These are phyloP conservation scores for Thamnophis elegans DNA, from an alignment of 2,797 vertebrate species.

Conservation along the genomic window DNA sequence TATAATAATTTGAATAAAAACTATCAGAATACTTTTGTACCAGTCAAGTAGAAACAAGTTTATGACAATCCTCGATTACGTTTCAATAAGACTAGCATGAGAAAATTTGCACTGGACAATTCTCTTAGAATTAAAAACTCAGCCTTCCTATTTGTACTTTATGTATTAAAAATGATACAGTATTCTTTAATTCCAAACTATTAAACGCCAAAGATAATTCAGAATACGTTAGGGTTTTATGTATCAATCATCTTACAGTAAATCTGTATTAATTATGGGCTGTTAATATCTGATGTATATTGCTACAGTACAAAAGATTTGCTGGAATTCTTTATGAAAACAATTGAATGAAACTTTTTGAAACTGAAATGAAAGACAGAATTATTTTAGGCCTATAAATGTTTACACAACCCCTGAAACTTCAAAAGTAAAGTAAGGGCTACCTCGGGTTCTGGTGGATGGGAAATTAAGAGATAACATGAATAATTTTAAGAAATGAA, in stretches of 20 bases:
- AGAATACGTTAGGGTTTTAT: background rate
- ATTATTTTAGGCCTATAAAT: constrained; percentile 12
- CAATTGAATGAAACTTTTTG: background rate
- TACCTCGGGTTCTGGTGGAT: constrained; percentile 1
- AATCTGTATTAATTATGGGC: background rate
- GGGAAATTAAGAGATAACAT: background rate
- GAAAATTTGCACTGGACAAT: background rate
- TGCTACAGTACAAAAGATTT: background rate
- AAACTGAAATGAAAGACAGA: background rate
- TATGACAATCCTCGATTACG: background rate
- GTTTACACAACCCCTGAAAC: background rate
- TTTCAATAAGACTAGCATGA: background rate
- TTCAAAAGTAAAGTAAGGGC: constrained; percentile 10
- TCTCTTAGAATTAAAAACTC: background rate
- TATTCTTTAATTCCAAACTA: background rate
- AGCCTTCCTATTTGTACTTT: background rate
- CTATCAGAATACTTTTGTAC: background rate
- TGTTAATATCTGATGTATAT: background rate
- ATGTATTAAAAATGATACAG: background rate
- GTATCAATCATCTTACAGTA: background rate
- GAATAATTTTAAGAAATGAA: constrained; percentile 6
- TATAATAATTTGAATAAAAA: background rate
- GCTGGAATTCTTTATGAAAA: background rate
- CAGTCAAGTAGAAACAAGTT: background rate
- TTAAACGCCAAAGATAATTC: background rate